Conservation (phyloP, 92 coral and sea anemone species). For the Virgularia gustaviana region DNA sequence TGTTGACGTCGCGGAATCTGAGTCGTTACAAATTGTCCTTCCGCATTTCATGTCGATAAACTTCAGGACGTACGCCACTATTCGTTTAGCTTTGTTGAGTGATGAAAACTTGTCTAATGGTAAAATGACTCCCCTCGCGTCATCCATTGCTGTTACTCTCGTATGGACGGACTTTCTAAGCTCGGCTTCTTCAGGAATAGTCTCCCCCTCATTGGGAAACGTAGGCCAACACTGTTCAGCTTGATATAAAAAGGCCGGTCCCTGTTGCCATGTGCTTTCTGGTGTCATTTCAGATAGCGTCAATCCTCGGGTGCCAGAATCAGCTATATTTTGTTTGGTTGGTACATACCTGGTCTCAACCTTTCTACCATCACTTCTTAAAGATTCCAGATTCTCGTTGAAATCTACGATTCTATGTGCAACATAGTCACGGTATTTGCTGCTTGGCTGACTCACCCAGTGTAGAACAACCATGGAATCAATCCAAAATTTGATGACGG, state of each 20-base stretch:
- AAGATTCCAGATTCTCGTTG: slow-evolving; percentile 4
- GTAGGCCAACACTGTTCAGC: slow-evolving; percentile 43
- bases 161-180: slow-evolving; percentile 12
- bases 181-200: slow-evolving; percentile 14
- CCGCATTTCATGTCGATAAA: slow-evolving; percentile 33
- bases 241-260: slow-evolving; percentile 49
- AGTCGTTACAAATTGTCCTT: background rate
- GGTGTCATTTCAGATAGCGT: slow-evolving; percentile 36
- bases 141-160: slow-evolving; percentile 2
- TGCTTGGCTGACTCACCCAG: slow-evolving; percentile 41
- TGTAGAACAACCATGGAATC: slow-evolving; percentile 32
- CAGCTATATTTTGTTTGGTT: slow-evolving; percentile 38
- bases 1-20: too few relatives aligned
- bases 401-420: slow-evolving; percentile 38
- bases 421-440: slow-evolving; percentile 39
- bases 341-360: slow-evolving; percentile 18
- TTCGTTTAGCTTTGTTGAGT: slow-evolving; percentile 45
- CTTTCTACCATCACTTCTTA: slow-evolving; percentile 8
- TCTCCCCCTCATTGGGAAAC: slow-evolving; percentile 31
- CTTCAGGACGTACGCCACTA: slow-evolving; percentile 44
- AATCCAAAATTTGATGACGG: slow-evolving; percentile 25
- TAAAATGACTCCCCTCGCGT: slow-evolving; percentile 8
- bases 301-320: slow-evolving; percentile 39
- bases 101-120: slow-evolving; percentile 40
- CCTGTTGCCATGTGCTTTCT: slow-evolving; percentile 46